phyloP scores from a whole-genome alignment of 2,797 vertebrate species.

The Simalia tracyae region DNA sequence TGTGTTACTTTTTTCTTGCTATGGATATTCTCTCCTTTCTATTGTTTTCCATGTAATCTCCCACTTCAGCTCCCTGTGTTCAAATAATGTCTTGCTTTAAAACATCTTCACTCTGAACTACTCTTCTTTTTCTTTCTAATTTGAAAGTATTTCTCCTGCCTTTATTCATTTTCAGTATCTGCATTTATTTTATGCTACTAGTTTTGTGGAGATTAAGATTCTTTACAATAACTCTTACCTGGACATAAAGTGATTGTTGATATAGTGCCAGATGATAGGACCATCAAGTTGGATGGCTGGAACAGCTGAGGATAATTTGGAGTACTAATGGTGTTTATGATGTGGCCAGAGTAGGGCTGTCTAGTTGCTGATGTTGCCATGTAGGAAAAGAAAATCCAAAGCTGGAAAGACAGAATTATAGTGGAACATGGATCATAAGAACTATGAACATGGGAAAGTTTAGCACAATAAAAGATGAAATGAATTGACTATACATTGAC shows the following conservation, averaged over 20 bases:
- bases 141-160: conserved; percentile 9
- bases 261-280: neutral
- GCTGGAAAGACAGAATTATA: neutral
- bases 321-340: neutral
- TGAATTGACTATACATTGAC: neutral
- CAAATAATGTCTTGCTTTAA: conserved; percentile 49
- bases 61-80: conserved; percentile 25
- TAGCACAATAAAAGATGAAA: neutral
- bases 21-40: neutral
- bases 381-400: neutral
- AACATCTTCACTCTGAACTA: conserved; percentile 33
- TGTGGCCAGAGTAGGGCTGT: neutral
- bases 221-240: neutral
- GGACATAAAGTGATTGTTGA: neutral
- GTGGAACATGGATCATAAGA: neutral
- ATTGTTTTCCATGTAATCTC: conserved; percentile 40
- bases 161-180: conserved; percentile 45
- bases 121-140: conserved; percentile 41
- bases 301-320: neutral
- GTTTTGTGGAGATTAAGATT: neutral
- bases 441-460: neutral
- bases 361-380: neutral
- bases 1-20: neutral
- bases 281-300: neutral
- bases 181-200: conserved; percentile 19